phyloP scores from a whole-genome alignment of 2,888 invertebrate genomes.

The Leucoma salicis region DNA sequence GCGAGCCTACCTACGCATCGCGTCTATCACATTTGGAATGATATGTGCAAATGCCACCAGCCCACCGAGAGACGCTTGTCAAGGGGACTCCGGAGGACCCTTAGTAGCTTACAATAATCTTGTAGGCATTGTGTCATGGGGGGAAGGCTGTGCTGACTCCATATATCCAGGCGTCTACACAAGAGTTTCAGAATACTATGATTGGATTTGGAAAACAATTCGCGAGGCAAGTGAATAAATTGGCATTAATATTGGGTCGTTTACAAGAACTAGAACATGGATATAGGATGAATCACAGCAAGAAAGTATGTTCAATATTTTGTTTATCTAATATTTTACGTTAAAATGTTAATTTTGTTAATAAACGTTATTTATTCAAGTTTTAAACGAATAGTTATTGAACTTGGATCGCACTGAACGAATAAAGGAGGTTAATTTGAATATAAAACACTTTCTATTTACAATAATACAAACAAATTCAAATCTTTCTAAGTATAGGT shows the following conservation, averaged over 20 bases:
- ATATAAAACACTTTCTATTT: slow-evolving; percentile 55
- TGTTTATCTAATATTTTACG: slow-evolving; percentile 2
- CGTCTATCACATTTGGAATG: slow-evolving; percentile 61
- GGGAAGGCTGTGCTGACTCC: slow-evolving; percentile 77
- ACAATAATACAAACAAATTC: slow-evolving; percentile 42
- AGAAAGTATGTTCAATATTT: no score
- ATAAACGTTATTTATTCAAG: slow-evolving; percentile 12
- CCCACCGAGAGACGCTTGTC: slow-evolving; percentile 70
- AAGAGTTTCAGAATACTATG: slow-evolving; percentile 62
- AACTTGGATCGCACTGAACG: slow-evolving; percentile 24
- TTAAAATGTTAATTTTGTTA: slow-evolving; percentile 3
- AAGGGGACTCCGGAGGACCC: slow-evolving; percentile 84
- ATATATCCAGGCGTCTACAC: slow-evolving; percentile 82
- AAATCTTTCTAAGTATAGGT: slow-evolving; percentile 41
- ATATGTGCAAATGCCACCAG: slow-evolving; percentile 60
- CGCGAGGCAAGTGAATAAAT: not conserved
- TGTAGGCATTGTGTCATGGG: slow-evolving; percentile 82
- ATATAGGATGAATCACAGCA: no score
- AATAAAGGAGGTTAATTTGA: slow-evolving; percentile 48
- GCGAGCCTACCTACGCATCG: slow-evolving; percentile 56
- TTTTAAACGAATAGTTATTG: slow-evolving; percentile 14
- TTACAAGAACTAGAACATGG: no score
- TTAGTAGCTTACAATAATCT: slow-evolving; percentile 67
- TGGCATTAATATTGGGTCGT: no score
- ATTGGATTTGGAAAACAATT: slow-evolving; percentile 51